Percentiles rank a stretch among this genome's conserved stretches.
These are phyloP conservation scores for Ciona savignyi DNA, from an alignment of 23 tunicate genomes.

Conservation along the genomic window DNA sequence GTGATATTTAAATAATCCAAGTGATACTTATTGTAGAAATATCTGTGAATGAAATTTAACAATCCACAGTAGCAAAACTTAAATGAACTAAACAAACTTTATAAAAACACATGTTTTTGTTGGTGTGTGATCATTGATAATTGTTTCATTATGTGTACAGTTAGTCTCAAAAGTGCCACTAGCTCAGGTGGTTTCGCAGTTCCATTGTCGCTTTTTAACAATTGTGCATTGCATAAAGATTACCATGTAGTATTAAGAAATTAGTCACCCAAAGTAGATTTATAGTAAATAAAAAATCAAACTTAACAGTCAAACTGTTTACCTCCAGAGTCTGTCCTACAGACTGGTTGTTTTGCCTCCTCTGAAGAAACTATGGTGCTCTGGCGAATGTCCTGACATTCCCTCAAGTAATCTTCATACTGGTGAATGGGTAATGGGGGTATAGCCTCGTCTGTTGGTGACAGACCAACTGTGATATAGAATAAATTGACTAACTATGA, in stretches of 20 bases:
- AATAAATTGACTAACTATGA: neutral
- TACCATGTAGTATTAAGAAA: neutral
- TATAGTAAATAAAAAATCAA: neutral
- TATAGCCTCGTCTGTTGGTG: slow-evolving; percentile 33
- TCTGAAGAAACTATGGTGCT: slow-evolving; percentile 43
- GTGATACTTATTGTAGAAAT: neutral
- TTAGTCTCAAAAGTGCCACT: too few species aligned
- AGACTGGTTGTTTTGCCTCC: slow-evolving; percentile 52
- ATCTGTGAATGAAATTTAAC: neutral
- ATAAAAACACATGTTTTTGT: too few species aligned
- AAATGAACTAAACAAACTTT: neutral
- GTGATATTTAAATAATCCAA: too few species aligned
- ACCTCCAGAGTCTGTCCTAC: slow-evolving; percentile 83
- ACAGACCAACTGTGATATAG: slow-evolving; percentile 17
- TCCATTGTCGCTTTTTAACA: too few species aligned
- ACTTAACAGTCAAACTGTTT: neutral
- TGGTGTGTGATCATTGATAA: too few species aligned
- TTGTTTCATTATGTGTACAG: too few species aligned
- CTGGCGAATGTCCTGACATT: slow-evolving; percentile 64
- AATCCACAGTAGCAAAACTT: too few species aligned
- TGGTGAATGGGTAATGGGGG: slow-evolving; percentile 31
- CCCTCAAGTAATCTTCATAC: slow-evolving; percentile 71
- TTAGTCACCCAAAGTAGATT: too few species aligned
- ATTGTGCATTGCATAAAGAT: too few species aligned
- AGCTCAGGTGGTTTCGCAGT: too few species aligned